Evolutionary conservation across 2,888 invertebrate genomes (phyloP).

Genomic region (Cryptocephalus moraei): DNA sequence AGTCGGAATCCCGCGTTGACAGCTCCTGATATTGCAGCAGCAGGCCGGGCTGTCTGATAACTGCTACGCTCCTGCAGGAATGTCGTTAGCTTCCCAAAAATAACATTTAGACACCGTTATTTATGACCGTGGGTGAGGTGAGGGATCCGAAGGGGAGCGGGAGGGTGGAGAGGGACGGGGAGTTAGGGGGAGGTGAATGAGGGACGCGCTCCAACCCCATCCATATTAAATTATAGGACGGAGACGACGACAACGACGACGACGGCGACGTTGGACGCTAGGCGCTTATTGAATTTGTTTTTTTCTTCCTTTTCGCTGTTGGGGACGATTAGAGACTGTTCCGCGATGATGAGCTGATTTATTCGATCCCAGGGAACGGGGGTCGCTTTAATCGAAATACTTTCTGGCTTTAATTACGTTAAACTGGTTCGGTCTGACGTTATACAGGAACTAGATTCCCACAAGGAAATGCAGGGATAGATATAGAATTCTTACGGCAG

Average conservation of each 20-base stretch:
- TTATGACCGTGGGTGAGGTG: conserved; percentile 33
- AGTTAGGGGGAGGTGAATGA: conserved; percentile 2
- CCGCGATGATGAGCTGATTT: too few species aligned
- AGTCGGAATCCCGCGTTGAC: conserved; percentile 29
- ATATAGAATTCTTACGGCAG: too few species aligned
- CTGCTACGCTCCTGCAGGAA: conserved; percentile 35
- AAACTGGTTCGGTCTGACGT: too few species aligned
- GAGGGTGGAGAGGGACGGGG: conserved; percentile 2
- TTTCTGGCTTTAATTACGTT: too few species aligned
- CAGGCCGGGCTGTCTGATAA: conserved; percentile 31
- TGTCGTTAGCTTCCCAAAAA: conserved; percentile 41
- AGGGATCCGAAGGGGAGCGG: not conserved
- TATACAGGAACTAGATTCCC: too few species aligned
- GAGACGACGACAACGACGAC: not conserved
- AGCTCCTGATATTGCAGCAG: conserved; percentile 30
- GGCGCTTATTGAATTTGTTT: too few species aligned
- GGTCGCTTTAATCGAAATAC: too few species aligned
- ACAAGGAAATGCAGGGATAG: too few species aligned
- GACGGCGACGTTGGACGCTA: too few species aligned
- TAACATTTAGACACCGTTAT: conserved; percentile 39
- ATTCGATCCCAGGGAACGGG: too few species aligned
- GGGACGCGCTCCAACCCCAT: conserved; percentile 1
- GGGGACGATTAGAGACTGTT: too few species aligned
- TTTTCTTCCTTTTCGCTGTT: too few species aligned
- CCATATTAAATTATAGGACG: conserved; percentile 4